Evolutionary conservation across 2,113 vertebrate species (phyloP), one percentile per base, ranked within the genome.

Genomic region (Psittacula cyanocephala): DNA sequence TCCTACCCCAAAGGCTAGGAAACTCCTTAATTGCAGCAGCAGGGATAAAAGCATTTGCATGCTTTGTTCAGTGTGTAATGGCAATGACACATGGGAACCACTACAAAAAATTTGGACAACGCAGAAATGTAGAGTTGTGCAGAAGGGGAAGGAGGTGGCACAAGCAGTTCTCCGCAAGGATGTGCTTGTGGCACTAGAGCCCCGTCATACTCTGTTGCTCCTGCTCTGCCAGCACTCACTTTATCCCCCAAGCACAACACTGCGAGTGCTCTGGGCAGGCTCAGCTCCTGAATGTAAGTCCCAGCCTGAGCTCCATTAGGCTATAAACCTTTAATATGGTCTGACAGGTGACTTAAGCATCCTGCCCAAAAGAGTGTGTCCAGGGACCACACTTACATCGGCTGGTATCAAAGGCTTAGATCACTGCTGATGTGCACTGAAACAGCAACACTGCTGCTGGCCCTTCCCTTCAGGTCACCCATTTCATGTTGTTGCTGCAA

Each of bases 151-250:
- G 65, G 43, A 87, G 13, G 79, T 39, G 35, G 27, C 55, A 69
- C 24, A 53, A 59, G 49, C n/a, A 43, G 46, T 39, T 24, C 8
- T 44, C 57, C 33, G 43, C 39, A 52, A 72, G 24, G 41, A 68
- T 31, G 25, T n/a, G 14, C 33, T 71, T 5, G 0, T 1, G 6
- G 37, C 7, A 2, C 39, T n/a, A 17, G 16, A 89, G 27, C 25
- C 33, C 52, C 12, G 1, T 4, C 0, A 0, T 4, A 3, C 53
- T 19, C 7, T 20, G 28, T 17, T 2, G 3, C 13, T 70, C 50
- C 64, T 59, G 55, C 29, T 86, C 43, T 60, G 19, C 41, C 63
- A 31, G 41, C 35, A 2, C 50, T 57, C n/a, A 24, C 29, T 87
- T 86, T 20, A 65, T 47, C 5, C 29, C 43, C 8, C 53, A 62